Evolutionary conservation across 2,113 vertebrate genomes (phyloP).

Genomic region (Sylvia atricapilla): DNA sequence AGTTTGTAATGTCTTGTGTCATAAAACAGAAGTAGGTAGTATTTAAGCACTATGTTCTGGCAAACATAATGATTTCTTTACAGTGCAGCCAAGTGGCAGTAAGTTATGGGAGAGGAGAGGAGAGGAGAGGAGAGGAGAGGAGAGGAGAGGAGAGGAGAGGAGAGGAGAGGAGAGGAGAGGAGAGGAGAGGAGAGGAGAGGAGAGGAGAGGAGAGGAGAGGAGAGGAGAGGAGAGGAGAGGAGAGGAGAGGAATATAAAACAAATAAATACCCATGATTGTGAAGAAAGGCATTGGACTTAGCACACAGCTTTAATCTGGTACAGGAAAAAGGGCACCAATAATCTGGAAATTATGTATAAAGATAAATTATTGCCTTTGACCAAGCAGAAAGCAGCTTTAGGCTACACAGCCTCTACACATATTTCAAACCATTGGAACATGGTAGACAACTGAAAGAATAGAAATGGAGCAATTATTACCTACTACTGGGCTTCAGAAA

Average conservation of each 20-base stretch:
- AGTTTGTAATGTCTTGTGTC: background rate
- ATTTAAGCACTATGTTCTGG: background rate
- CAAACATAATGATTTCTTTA: background rate
- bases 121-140: no score
- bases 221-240: no score
- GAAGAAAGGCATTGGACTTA: background rate
- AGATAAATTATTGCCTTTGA: background rate
- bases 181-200: no score
- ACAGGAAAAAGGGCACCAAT: background rate
- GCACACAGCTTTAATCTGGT: background rate
- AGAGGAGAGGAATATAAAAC: background rate
- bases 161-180: background rate
- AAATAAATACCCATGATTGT: background rate
- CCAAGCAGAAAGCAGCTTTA: background rate
- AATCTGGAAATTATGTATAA: background rate
- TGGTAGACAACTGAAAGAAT: background rate
- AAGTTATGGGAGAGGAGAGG: background rate
- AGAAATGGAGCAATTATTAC: background rate
- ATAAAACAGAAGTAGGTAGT: background rate
- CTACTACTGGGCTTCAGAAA: background rate
- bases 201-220: no score
- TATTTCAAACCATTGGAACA: background rate
- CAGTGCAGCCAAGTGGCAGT: background rate
- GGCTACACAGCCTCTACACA: background rate
- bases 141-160: no score